phyloP scores from a whole-genome alignment of 2,888 invertebrate species.

The Serripes groenlandicus region DNA sequence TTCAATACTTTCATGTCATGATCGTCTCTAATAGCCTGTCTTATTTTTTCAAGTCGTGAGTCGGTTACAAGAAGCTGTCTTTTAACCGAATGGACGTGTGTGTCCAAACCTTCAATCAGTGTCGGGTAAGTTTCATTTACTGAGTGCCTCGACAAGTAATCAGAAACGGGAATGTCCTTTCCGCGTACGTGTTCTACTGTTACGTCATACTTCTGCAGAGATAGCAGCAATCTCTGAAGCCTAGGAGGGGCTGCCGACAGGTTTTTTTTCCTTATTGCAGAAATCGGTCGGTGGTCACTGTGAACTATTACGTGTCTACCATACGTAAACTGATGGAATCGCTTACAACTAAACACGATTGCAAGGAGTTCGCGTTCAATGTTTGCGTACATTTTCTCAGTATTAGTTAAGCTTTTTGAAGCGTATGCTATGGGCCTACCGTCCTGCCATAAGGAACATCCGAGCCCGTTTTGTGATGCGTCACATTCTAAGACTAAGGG shows the following conservation, averaged over 20 bases:
- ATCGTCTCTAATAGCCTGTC: constrained; percentile 7
- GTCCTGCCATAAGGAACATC: constrained; percentile 49
- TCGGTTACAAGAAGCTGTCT: constrained; percentile 17
- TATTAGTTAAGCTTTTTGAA: constrained; percentile 10
- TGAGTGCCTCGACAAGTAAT: not conserved
- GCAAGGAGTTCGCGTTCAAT: constrained; percentile 44
- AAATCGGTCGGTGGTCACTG: constrained; percentile 41
- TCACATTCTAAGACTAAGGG: constrained; percentile 29
- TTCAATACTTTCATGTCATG: constrained; percentile 23
- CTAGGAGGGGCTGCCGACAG: constrained; percentile 29
- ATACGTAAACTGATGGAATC: constrained; percentile 39
- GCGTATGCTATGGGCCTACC: constrained; percentile 44
- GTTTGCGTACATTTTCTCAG: constrained; percentile 32
- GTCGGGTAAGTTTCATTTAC: not conserved
- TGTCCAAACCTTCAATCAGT: constrained; percentile 49
- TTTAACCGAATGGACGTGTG: constrained; percentile 42
- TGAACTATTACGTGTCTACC: constrained; percentile 34
- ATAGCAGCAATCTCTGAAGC: constrained; percentile 44
- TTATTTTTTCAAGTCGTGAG: constrained; percentile 2
- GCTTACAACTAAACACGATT: constrained; percentile 34
- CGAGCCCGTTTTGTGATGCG: constrained; percentile 39
- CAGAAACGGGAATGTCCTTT: constrained; percentile 32
- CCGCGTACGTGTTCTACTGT: constrained; percentile 31
- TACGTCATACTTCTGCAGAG: constrained; percentile 40
- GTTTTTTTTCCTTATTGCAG: constrained; percentile 38